Evolutionary conservation across 1,140 invertebrate species (phyloP).

Genomic region (Macrobrachium rosenbergii): DNA sequence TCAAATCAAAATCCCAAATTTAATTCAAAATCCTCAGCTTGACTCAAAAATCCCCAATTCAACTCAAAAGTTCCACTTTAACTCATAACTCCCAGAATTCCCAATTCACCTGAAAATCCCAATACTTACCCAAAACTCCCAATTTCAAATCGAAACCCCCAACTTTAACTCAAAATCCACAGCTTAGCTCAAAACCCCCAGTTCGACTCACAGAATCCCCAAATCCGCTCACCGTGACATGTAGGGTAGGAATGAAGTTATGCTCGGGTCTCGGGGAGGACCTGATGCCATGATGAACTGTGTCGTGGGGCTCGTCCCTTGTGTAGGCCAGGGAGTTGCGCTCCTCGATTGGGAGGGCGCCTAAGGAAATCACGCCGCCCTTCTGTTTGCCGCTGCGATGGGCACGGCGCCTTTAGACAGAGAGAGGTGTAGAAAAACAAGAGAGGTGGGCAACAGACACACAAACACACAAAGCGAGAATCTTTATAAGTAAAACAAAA

Average conservation of each 20-base stretch:
- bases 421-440: neutral
- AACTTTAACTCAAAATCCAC: neutral
- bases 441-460: neutral
- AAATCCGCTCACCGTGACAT: conserved; percentile 27
- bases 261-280: conserved; percentile 30
- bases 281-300: conserved; percentile 37
- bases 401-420: conserved; percentile 10
- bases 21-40: too few species aligned
- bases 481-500: too few species aligned
- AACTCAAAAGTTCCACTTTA: too few species aligned
- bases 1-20: too few species aligned
- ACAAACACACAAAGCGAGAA: too few species aligned
- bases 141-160: too few species aligned
- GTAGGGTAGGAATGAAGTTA: conserved; percentile 21
- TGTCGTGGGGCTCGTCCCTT: conserved; percentile 41
- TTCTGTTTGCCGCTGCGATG: conserved; percentile 35
- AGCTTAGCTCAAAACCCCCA: neutral
- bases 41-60: too few species aligned
- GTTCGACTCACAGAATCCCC: too few species aligned
- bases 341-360: conserved; percentile 34
- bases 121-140: too few species aligned
- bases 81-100: too few species aligned
- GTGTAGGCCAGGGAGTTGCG: conserved; percentile 35
- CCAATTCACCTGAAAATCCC: neutral
- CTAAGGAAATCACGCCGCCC: conserved; percentile 44